Conservation (phyloP, 1,140 invertebrate species). For the Augochlora pura region DNA sequence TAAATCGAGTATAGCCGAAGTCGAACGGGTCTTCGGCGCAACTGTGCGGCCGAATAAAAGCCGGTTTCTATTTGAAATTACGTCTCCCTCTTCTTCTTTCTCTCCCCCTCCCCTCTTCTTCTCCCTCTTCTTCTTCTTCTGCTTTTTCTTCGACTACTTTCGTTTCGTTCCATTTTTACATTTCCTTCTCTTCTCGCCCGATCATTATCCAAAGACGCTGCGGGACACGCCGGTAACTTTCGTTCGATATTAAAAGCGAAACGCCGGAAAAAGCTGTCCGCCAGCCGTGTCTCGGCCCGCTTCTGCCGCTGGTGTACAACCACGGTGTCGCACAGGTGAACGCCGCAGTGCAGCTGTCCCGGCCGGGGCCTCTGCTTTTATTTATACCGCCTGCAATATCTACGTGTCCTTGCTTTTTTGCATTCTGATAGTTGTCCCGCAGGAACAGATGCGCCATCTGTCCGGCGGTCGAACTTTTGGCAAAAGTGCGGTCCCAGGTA, state of each 20-base stretch:
- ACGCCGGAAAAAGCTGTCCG: slow-evolving; percentile 28
- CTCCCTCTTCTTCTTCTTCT: too few relatives aligned
- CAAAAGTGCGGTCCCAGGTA: background rate
- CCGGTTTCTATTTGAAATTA: background rate
- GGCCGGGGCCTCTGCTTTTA: slow-evolving; percentile 39
- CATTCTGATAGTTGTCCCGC: slow-evolving; percentile 37
- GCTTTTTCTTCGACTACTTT: too few relatives aligned
- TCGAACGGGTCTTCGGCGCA: background rate
- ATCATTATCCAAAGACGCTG: background rate
- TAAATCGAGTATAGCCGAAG: slow-evolving; percentile 4
- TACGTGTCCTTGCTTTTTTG: slow-evolving; percentile 35
- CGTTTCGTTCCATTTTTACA: too few relatives aligned
- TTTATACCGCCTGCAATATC: slow-evolving; percentile 54
- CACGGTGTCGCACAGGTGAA: slow-evolving; percentile 41
- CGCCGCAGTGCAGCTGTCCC: slow-evolving; percentile 47
- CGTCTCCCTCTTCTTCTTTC: background rate
- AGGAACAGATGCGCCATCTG: slow-evolving; percentile 20
- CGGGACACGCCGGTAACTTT: background rate
- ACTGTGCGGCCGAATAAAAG: background rate
- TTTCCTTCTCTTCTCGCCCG: too few relatives aligned
- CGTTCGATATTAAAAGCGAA: background rate
- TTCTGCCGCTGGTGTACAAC: slow-evolving; percentile 4
- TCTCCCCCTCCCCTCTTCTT: too few relatives aligned
- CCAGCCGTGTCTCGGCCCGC: background rate
- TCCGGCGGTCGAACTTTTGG: background rate